Conservation (phyloP, 1,140 invertebrate genomes). For the Drosophila funebris region DNA sequence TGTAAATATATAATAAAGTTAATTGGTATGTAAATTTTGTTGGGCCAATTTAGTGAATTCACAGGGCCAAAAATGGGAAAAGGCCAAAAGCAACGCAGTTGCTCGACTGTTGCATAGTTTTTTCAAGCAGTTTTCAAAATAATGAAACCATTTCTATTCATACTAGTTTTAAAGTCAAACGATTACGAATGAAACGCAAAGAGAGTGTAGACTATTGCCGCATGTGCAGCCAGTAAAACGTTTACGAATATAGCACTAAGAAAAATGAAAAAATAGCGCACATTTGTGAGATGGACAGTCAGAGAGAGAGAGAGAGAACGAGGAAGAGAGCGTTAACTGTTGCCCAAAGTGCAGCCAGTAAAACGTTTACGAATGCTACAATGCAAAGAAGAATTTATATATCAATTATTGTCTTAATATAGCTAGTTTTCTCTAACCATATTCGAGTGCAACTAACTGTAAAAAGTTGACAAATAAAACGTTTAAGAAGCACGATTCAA, state of each 20-base stretch:
- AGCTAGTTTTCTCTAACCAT: no score
- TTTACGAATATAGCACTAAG: not conserved
- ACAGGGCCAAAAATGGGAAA: not conserved
- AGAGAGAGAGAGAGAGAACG: no score
- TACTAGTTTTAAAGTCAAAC: not conserved
- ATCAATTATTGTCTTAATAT: no score
- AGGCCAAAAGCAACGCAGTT: not conserved
- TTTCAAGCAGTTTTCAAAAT: not conserved
- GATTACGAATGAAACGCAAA: not conserved
- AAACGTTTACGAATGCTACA: no score
- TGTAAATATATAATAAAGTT: constrained; percentile 71
- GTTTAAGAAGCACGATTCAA: not conserved
- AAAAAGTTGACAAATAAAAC: not conserved
- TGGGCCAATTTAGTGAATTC: constrained; percentile 52
- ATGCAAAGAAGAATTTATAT: no score
- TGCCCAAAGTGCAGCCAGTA: no score
- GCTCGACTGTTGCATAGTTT: not conserved
- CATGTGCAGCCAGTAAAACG: not conserved
- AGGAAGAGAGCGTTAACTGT: no score
- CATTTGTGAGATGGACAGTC: no score
- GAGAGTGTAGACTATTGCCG: no score
- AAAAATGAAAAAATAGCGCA: not conserved
- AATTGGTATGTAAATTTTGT: constrained; percentile 73
- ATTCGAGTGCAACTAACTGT: not conserved
- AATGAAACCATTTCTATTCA: not conserved